These are phyloP conservation scores for Myotis planiceps DNA, from an alignment of 2,797 vertebrate genomes.

Conservation along the genomic window DNA sequence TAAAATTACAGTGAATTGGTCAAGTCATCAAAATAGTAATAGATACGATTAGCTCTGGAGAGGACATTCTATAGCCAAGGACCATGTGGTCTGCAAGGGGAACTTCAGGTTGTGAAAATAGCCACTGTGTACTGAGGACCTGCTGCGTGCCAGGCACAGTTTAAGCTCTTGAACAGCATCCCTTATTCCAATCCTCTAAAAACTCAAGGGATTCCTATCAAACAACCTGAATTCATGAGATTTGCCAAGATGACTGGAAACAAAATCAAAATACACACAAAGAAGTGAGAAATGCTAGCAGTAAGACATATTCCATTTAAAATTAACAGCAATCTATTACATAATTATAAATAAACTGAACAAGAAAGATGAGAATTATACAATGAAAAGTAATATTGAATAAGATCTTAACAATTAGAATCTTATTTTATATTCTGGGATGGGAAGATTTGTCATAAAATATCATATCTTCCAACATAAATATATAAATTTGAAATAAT, in stretches of 20 bases:
- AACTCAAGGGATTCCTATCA: not conserved
- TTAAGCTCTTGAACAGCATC: not conserved
- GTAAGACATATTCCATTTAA: not conserved
- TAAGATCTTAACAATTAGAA: conserved; percentile 22
- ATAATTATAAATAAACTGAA: not conserved
- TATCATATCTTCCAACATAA: not conserved
- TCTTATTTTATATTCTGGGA: not conserved
- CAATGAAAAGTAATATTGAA: not conserved
- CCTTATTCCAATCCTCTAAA: not conserved
- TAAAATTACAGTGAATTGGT: not conserved
- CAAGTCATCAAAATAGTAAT: conserved; percentile 1
- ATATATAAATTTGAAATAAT: not conserved
- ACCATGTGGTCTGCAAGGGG: not conserved
- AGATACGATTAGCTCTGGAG: not conserved
- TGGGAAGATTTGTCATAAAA: conserved; percentile 28
- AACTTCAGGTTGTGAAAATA: not conserved
- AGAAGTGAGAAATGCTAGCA: not conserved
- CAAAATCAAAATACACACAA: not conserved
- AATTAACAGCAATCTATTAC: not conserved
- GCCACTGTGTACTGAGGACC: not conserved
- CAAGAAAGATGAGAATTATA: not conserved
- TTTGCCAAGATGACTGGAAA: not conserved
- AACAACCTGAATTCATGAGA: not conserved
- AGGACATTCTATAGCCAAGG: not conserved
- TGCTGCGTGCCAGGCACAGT: not conserved